Evolutionary conservation across 2,888 invertebrate genomes (phyloP).

Genomic region (Zeuzera pyrina): DNA sequence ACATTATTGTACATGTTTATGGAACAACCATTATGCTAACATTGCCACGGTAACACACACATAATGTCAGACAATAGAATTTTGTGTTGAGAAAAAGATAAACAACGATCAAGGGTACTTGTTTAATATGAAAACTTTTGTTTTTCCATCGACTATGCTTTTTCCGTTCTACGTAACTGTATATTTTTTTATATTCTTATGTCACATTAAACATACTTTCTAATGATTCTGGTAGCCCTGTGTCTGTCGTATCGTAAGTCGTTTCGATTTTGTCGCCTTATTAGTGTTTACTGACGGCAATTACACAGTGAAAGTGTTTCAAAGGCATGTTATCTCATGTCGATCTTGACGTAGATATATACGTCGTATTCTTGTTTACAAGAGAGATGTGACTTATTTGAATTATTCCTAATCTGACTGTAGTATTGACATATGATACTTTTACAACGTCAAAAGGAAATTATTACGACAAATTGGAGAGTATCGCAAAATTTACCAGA

Average conservation of each 20-base stretch:
- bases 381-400: too few relatives aligned
- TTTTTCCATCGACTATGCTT: slow-evolving; percentile 19
- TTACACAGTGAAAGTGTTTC: slow-evolving; percentile 57
- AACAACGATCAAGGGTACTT: neutral
- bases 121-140: slow-evolving; percentile 3
- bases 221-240: slow-evolving; percentile 22
- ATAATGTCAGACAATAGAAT: neutral
- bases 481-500: too few relatives aligned
- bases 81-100: neutral
- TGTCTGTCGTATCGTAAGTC: slow-evolving; percentile 5
- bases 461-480: too few relatives aligned
- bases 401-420: too few relatives aligned
- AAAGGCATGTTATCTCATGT: slow-evolving; percentile 36
- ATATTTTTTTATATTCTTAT: slow-evolving; percentile 28
- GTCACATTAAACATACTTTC: slow-evolving; percentile 34
- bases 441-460: too few relatives aligned
- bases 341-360: too few relatives aligned
- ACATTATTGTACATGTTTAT: too few relatives aligned
- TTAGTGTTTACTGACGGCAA: slow-evolving; percentile 38
- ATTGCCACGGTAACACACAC: neutral
- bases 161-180: slow-evolving; percentile 34
- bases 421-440: too few relatives aligned
- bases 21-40: neutral
- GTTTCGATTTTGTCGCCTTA: slow-evolving; percentile 33
- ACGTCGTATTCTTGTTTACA: too few relatives aligned